A percentile compares a stretch with the other conserved stretches of the same genome.
Evolutionary conservation across 2,888 invertebrate genomes (phyloP).

Genomic region (Cepaea hortensis): DNA sequence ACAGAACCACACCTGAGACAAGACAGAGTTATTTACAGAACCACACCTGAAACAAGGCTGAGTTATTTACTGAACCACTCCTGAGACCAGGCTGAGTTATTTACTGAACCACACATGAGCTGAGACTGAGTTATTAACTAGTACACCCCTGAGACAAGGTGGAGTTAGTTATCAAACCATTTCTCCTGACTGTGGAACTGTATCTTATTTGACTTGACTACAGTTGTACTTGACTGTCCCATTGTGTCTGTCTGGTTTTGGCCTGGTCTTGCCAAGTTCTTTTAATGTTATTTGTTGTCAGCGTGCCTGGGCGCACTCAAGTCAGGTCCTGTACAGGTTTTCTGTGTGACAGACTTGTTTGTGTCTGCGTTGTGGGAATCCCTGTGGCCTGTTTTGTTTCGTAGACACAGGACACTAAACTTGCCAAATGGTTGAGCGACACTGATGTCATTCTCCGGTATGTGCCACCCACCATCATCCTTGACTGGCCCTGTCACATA

Average conservation of each 20-base stretch:
- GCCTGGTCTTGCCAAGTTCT: neutral
- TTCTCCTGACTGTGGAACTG: neutral
- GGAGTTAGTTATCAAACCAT: slow-evolving; percentile 27
- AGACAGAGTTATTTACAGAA: too few species aligned
- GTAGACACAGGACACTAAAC: slow-evolving; percentile 50
- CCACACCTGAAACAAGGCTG: too few species aligned
- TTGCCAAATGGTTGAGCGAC: slow-evolving; percentile 30
- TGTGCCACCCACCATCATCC: slow-evolving; percentile 54
- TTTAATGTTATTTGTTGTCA: too few species aligned
- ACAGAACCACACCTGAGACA: too few species aligned
- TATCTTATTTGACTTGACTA: neutral
- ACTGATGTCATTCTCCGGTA: slow-evolving; percentile 50
- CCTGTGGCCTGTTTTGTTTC: neutral
- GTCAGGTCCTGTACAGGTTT: neutral
- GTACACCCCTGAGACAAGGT: neutral
- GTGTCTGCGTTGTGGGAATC: neutral
- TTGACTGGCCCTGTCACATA: slow-evolving; percentile 50
- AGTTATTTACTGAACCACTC: too few species aligned
- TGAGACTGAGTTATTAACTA: too few species aligned
- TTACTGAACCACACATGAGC: too few species aligned
- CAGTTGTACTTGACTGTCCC: neutral
- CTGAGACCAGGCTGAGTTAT: too few species aligned
- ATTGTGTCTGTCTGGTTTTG: too few species aligned
- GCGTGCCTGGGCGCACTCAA: neutral
- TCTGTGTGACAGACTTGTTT: neutral